phyloP scores from a whole-genome alignment of 2,797 vertebrate genomes.

The Meriones psammophilus region DNA sequence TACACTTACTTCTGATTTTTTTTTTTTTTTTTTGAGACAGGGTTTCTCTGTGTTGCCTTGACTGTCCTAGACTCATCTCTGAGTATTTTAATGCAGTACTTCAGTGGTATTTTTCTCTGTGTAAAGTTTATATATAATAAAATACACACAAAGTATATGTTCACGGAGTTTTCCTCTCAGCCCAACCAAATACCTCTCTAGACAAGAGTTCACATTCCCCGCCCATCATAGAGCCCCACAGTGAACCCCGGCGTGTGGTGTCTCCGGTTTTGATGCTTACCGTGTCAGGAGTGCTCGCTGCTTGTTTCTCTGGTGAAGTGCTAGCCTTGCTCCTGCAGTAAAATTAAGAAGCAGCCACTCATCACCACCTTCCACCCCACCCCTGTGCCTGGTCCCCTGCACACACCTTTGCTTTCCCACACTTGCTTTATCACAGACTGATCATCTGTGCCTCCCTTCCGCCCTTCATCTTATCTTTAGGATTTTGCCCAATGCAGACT shows the following conservation, averaged over 20 bases:
- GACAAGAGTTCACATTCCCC: not conserved
- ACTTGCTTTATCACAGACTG: not conserved
- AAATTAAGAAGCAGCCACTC: not conserved
- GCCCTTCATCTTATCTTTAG: not conserved
- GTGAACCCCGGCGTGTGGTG: not conserved
- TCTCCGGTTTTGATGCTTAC: not conserved
- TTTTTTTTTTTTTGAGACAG: not conserved
- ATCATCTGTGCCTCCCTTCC: not conserved
- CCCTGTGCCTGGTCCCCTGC: too few species aligned
- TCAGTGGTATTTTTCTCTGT: conserved; percentile 1
- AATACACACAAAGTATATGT: not conserved
- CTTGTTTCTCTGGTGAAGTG: not conserved
- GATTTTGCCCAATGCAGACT: not conserved
- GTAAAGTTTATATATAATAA: conserved; percentile 3
- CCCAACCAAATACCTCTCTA: not conserved
- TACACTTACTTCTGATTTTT: not conserved
- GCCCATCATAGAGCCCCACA: not conserved
- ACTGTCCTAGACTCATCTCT: not conserved
- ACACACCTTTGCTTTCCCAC: fast-evolving
- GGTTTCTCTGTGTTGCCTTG: too few species aligned
- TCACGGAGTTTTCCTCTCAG: conserved; percentile 35
- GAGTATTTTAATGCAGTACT: conserved; percentile 8
- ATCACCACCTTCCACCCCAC: not conserved
- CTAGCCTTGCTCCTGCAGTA: not conserved
- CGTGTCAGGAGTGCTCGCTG: not conserved